These are phyloP conservation scores for Rhaphigaster nebulosa DNA, from an alignment of 2,888 invertebrate species.

Conservation along the genomic window DNA sequence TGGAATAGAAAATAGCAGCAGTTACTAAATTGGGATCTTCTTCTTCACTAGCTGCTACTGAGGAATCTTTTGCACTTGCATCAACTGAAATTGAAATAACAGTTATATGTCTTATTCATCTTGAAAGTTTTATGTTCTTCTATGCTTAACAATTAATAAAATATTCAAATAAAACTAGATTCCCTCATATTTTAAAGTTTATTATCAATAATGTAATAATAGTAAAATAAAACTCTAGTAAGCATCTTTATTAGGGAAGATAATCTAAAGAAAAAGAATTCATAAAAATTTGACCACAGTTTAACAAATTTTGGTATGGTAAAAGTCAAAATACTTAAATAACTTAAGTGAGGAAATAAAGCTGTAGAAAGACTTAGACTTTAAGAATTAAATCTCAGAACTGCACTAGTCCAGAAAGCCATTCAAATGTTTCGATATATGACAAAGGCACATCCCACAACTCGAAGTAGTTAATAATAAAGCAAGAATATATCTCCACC, in stretches of 20 bases:
- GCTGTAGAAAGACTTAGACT: background rate
- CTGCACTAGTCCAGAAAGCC: too few relatives aligned
- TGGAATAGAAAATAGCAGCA: conserved; percentile 80
- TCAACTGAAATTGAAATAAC: conserved; percentile 52
- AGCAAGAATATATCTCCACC: too few relatives aligned
- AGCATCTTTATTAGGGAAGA: background rate
- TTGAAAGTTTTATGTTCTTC: background rate
- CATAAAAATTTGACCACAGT: too few relatives aligned
- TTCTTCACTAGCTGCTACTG: conserved; percentile 47
- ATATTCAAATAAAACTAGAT: background rate
- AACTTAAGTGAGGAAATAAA: background rate
- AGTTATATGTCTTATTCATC: background rate
- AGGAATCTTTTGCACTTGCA: conserved; percentile 35
- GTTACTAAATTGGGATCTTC: conserved; percentile 73
- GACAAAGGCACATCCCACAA: too few relatives aligned
- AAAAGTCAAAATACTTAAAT: too few relatives aligned
- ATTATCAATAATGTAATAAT: background rate
- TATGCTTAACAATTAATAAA: background rate
- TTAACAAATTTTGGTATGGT: too few relatives aligned
- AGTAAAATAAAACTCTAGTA: background rate
- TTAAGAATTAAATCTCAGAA: background rate
- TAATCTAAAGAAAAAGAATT: too few relatives aligned
- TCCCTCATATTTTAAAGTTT: background rate
- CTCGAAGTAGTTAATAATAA: too few relatives aligned
- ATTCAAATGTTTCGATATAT: too few relatives aligned